Base-by-base conservation (phyloP, 2,113 vertebrate genomes). In the Uria aalge region DNA sequence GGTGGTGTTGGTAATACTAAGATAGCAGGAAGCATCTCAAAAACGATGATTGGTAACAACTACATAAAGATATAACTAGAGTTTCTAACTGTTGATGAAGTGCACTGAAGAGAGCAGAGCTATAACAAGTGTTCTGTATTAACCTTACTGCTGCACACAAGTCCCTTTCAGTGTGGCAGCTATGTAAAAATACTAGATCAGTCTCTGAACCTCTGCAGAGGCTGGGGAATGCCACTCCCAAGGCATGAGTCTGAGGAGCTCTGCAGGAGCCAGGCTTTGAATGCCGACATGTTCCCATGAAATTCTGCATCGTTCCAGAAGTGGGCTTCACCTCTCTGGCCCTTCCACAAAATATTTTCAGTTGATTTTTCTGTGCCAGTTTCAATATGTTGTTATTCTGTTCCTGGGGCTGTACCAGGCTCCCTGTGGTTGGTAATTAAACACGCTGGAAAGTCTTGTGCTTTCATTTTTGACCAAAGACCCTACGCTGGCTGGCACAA, bases 401-500 rank as follows among this genome's bases (percentile, higher is more conserved):
- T 91, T 82, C 0, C 6, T 76, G 59, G 79, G 77, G 48, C 66
- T 96, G 77, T 94, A 96, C 91, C 74, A 88, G 77, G 91, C 77
- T 95, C 93, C 94, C 95, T 85, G 91, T 76, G 63, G 95, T 19
- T 95, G 77, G 81, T 94, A 92, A 91, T 91, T 88, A 97, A 96
- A 96, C 74, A 96, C 2, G 4, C 62, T 95, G 81, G 45, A 92
- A 95, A 82, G 85, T 95, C 77, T 69, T 80, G 38, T 91, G 66
- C 92, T 97, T 95, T 96, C 77, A 80, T 95, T 91, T 91, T 95
- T 90, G 74, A 96, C 89, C 94, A 71, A 91, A 92, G 91, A 90
- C 89, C 80, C 47, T 87, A 66, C 78, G 84, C 84, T 82, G 89
- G 57, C 92, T 95, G 89, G 96, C 86, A 92, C 74, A 91, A 85